Evolutionary conservation across 1,140 invertebrate species (phyloP).

Genomic region (Samia ricini): DNA sequence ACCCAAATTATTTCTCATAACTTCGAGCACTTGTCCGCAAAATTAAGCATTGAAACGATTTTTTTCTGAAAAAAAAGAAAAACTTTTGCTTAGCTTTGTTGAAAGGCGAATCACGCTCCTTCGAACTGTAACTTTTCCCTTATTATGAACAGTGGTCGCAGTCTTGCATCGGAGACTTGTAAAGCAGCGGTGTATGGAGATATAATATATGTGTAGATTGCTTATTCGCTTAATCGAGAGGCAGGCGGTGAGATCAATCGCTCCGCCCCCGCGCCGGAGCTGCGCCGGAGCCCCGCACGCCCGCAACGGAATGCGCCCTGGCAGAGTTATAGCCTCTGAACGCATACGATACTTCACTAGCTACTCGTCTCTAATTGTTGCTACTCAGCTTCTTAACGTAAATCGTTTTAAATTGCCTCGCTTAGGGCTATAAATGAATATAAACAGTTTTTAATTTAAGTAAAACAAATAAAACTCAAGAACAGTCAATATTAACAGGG

Average conservation of each 20-base stretch:
- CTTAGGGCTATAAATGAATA: neutral
- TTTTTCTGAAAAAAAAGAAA: too few relatives aligned
- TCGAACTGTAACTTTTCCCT: too few relatives aligned
- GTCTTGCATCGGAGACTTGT: too few relatives aligned
- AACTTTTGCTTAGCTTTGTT: too few relatives aligned
- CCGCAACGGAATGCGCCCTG: neutral
- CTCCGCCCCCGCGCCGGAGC: constrained; percentile 17
- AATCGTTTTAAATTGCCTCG: neutral
- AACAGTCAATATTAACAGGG: too few relatives aligned
- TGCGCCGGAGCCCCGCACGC: neutral
- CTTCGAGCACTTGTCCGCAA: too few relatives aligned
- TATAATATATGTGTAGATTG: neutral
- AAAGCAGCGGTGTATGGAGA: neutral
- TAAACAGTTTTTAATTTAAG: too few relatives aligned
- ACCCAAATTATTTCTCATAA: too few relatives aligned
- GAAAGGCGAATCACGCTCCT: too few relatives aligned
- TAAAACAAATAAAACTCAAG: too few relatives aligned
- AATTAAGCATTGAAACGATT: too few relatives aligned
- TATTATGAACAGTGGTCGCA: too few relatives aligned
- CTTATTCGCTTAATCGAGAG: neutral
- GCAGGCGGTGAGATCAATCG: constrained; percentile 21
- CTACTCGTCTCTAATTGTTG: neutral
- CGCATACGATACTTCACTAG: neutral
- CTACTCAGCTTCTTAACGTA: neutral
- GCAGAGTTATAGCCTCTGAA: neutral